A percentile compares a stretch with the other conserved stretches of the same genome.
These are phyloP conservation scores for Atta colombica DNA, from an alignment of 1,140 invertebrate genomes.

Conservation along the genomic window DNA sequence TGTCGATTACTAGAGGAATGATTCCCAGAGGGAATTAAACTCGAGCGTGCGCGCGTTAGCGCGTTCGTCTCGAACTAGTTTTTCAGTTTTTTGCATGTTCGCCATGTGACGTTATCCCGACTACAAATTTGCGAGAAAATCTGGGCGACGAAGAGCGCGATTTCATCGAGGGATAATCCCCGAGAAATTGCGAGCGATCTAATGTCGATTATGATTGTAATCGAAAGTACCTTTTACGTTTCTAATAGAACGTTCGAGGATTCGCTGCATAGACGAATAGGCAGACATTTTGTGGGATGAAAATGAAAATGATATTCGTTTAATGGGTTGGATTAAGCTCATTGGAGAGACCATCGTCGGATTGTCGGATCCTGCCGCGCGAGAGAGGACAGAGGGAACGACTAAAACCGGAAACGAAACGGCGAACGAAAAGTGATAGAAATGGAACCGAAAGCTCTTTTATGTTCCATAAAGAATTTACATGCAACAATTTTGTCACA, in stretches of 20 bases:
- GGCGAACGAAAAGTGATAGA: conserved; percentile 20
- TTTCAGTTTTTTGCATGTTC: conserved; percentile 24
- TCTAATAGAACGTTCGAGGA: conserved; percentile 9
- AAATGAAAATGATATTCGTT: conserved; percentile 66
- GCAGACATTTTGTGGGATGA: conserved; percentile 24
- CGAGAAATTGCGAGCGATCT: conserved; percentile 45
- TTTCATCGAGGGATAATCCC: conserved; percentile 28
- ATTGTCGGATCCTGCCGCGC: background rate
- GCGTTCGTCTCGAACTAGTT: conserved; percentile 36
- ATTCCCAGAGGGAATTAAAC: conserved; percentile 45
- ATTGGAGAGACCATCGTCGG: background rate
- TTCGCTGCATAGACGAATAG: background rate
- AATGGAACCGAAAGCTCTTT: conserved; percentile 68
- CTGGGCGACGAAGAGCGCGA: background rate
- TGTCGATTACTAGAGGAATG: conserved; percentile 61
- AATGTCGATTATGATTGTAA: conserved; percentile 34
- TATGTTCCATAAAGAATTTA: conserved; percentile 83
- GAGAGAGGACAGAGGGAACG: background rate
- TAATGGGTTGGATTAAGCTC: conserved; percentile 48
- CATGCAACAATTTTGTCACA: conserved; percentile 79
- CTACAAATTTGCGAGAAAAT: conserved; percentile 34
- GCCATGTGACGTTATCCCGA: conserved; percentile 22
- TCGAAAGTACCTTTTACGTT: conserved; percentile 23
- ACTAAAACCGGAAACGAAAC: background rate
- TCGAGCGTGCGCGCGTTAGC: conserved; percentile 31